Evolutionary conservation across 2,797 vertebrate genomes (phyloP), one percentile per base, ranked within the genome.

Genomic region (Mus minutoides): DNA sequence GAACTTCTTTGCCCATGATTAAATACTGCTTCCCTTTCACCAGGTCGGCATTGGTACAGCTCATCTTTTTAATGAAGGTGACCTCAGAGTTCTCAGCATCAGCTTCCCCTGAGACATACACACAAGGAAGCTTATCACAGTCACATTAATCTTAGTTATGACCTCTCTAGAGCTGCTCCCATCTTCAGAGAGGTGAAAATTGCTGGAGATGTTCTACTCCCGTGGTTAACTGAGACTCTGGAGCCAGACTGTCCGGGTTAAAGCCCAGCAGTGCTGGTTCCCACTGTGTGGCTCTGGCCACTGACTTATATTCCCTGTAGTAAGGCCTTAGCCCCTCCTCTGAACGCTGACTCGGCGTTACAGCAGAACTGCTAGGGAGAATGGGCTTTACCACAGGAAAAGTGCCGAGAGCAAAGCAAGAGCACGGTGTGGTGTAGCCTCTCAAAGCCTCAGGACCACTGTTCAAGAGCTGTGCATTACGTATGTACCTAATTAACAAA

Each of bases 1-100:
- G 98, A 34, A 99, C 99, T 31, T 99, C 98, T 97, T 99, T 98
- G 24, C 99, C 99, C 98, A 99, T 99, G 96, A 99, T 98, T 97
- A 99, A 94, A 97, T 99, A 99, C 64, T 99, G 98, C 43, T 97
- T 97, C 88, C 98, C 97, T 40, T 97, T 98, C 80, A 97, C 98
- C 62, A 99, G 22, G 2, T 98, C 97, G 29, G 99, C 98, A 0
- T 97, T 96, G 1, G 46, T 77, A 93, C 99, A 99, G 9, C 98
- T 99, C n/a, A 97, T 98, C 98, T 99, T 99, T 89, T 99, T 99
- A 24, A 99, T 97, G 94, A 99, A 99, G 26, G 98, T 98, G 58
- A 99, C 97, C 93, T 99, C 98, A 0, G 98, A 96, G 0, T 97
- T 97, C 82, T 97, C 98, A 49, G 99, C 98, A 52, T 98, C 96